A percentile compares a stretch with the other conserved stretches of the same genome.
These are phyloP conservation scores for Mercenaria mercenaria DNA, from an alignment of 1,140 invertebrate species.

Conservation along the genomic window DNA sequence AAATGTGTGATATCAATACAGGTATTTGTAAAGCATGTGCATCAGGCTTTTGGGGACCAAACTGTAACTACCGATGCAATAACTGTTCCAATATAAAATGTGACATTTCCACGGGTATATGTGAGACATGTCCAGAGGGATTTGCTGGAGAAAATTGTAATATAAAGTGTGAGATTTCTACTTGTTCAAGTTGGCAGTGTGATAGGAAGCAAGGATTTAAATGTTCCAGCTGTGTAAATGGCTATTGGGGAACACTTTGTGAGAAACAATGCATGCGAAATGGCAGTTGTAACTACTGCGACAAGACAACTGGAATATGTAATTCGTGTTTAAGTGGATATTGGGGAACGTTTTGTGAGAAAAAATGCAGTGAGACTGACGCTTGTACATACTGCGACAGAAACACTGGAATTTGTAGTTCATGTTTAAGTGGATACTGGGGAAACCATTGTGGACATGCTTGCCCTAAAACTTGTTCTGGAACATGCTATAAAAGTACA, in stretches of 20 bases:
- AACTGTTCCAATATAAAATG: not conserved
- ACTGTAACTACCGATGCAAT: not conserved
- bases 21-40: too few relatives aligned
- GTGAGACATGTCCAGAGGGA: not conserved
- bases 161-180: not conserved
- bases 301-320: not conserved
- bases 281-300: not conserved
- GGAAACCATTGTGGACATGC: too few relatives aligned
- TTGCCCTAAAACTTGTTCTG: too few relatives aligned
- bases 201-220: not conserved
- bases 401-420: too few relatives aligned
- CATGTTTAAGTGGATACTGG: too few relatives aligned
- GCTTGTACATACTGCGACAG: too few relatives aligned
- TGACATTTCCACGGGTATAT: not conserved
- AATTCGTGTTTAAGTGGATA: not conserved
- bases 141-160: not conserved
- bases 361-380: not conserved
- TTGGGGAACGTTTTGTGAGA: not conserved
- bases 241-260: not conserved
- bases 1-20: too few relatives aligned
- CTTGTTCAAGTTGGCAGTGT: not conserved
- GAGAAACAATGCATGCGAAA: not conserved
- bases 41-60: too few relatives aligned
- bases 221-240: not conserved
- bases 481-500: too few relatives aligned